Evolutionary conservation across 2,797 vertebrate genomes (phyloP), one percentile per base, ranked within the genome.

Genomic region (Diceros bicornis): DNA sequence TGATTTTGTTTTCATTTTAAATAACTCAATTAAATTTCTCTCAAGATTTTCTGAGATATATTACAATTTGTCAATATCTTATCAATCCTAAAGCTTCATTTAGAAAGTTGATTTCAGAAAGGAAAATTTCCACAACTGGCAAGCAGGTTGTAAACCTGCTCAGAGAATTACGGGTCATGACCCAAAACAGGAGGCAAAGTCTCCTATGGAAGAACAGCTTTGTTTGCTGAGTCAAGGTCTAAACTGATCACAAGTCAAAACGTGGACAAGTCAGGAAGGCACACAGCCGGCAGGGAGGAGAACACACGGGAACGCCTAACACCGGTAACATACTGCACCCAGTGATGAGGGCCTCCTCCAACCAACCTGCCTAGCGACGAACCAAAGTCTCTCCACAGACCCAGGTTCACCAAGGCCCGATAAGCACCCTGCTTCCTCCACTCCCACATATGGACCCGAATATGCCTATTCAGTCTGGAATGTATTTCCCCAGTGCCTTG

Each of bases 161-260:
- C 16, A 59, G 71, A 96, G n/a, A 93, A 62, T 32, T 13, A 2
- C 13, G 37, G 55, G 1, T 55, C 25, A 66, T 1, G 5, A 79
- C 11, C 34, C 50, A 9, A 86, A 88, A 16, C 23, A 83, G 50
- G n/a, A 92, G 34, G 71, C 86, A 86, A 52, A 71, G 32, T 23
- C 17, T 88, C 44, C 71, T 32, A 7, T 2, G 57, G 71, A 55
- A 92, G 57, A 81, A 86, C 6, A 95, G 55, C 32, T 74, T 72
- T 34, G 14, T 77, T 94, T 89, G 44, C 78, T 52, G 32, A 84
- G 86, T 77, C 52, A 88, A 59, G 71, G 87, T 95, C 93, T 83
- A 81, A 86, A 82, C 0, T 21, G 61, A 81, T 77, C 62, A 29
- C 47, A 81, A 64, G 72, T 47, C 41, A 92, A 83, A 89, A 85